phyloP scores from a whole-genome alignment of 2,888 invertebrate genomes.

The Lasioglossum vierecki region DNA sequence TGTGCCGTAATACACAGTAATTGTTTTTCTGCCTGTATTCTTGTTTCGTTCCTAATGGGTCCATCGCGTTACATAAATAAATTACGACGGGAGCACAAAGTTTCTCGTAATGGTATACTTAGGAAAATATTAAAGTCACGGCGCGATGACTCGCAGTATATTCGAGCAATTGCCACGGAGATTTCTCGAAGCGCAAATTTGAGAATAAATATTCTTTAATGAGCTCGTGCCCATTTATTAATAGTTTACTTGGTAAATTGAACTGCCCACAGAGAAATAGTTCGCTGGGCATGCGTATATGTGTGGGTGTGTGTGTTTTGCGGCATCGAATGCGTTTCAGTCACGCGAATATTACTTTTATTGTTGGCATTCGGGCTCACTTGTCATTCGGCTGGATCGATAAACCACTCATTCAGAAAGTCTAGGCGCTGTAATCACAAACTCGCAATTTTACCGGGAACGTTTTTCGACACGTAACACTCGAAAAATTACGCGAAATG shows the following conservation, averaged over 20 bases:
- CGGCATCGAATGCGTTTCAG: conserved; percentile 28
- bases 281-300: too few species aligned
- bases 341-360: conserved; percentile 58
- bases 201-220: conserved; percentile 9
- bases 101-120: neutral
- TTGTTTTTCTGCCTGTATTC: neutral
- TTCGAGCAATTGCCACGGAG: neutral
- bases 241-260: conserved; percentile 34
- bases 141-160: neutral
- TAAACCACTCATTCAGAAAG: conserved; percentile 36
- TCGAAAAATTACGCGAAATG: neutral
- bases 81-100: neutral
- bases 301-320: neutral
- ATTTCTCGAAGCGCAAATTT: neutral
- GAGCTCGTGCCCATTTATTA: conserved; percentile 19
- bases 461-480: neutral
- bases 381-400: conserved; percentile 42
- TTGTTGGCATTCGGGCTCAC: conserved; percentile 42
- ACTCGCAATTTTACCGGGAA: conserved; percentile 18
- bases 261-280: conserved; percentile 15
- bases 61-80: conserved; percentile 5
- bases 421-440: conserved; percentile 28
- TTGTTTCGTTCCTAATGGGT: neutral
- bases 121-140: neutral
- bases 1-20: neutral